Base-by-base conservation (phyloP, 1,140 invertebrate species). In the Lasioglossum baleicum region DNA sequence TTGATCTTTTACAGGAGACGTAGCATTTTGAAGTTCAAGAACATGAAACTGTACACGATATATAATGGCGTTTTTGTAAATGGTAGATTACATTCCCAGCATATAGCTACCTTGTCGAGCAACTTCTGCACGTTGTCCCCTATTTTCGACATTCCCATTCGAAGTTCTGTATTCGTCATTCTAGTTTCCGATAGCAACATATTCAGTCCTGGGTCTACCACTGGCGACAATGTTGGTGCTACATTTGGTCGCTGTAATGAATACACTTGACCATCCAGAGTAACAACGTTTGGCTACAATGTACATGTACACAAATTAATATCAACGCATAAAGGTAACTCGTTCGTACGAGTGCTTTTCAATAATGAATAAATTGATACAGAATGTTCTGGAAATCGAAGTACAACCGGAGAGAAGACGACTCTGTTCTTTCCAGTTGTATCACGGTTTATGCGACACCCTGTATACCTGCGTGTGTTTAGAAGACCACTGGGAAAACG, bases 111-210 rank as follows among this genome's bases (percentile, higher is more conserved):
- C 86, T 93, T 94, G 63, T 90, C 90, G 13, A 93, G 81, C 53
- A 93, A 77, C 80, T 91, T 91, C 79, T 94, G 92, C n/a, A 94
- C 88, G 85, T 93, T 93, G 67, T 94, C 93, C 17, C 90, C 84
- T 75, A 93, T 88, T 78, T 92, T 92, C 3, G 90, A 88, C 80
- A 94, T 90, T 51, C 91, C 91, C 90, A 94, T 94, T 83, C 93
- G 84, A 35, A 94, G 89, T 85, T 94, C 93, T 15, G 92, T 76
- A 77, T 92, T 93, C 42, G 92, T 90, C 31, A 91, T 93, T 83
- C 93, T 86, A 40, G 88, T 89, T 88, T 94, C 93, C 8, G 92
- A 90, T 53, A 93, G 81, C 70, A 93, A 90, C 58, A 93, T 83
- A 82, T 92, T 92, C 11, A 93, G 80, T 75, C 88, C 91, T 17